These are phyloP conservation scores for Isurus oxyrinchus DNA, from an alignment of 2,113 vertebrate species.

Conservation along the genomic window DNA sequence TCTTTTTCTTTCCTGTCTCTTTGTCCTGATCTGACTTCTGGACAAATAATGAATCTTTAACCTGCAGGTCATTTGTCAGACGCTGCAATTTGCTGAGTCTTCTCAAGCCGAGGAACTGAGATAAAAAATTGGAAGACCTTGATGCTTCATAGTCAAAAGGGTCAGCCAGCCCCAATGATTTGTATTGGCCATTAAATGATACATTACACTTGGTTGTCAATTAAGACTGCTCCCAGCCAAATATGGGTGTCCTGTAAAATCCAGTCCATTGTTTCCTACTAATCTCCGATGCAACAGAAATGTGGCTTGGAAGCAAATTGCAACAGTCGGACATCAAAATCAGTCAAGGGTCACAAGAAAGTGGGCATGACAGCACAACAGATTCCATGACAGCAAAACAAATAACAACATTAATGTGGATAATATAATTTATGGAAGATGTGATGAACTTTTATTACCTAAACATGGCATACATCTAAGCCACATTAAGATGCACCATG, in stretches of 20 bases:
- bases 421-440: not conserved
- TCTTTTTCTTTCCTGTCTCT: not conserved
- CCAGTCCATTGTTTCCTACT: not conserved
- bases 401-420: not conserved
- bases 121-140: not conserved
- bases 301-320: not conserved
- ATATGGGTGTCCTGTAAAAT: no score
- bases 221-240: no score
- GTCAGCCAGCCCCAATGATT: not conserved
- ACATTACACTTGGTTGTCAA: conserved; percentile 47
- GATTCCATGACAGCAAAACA: not conserved
- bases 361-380: not conserved
- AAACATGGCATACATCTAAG: not conserved
- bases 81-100: not conserved
- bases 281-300: not conserved
- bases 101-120: not conserved
- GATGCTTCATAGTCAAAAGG: not conserved
- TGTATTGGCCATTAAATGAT: conserved; percentile 46
- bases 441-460: not conserved
- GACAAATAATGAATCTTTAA: not conserved
- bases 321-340: not conserved
- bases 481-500: not conserved
- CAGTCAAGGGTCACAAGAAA: not conserved
- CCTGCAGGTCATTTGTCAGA: no score
- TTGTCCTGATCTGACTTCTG: not conserved